These are phyloP conservation scores for Solen grandis DNA, from an alignment of 1,140 invertebrate species.

Conservation along the genomic window DNA sequence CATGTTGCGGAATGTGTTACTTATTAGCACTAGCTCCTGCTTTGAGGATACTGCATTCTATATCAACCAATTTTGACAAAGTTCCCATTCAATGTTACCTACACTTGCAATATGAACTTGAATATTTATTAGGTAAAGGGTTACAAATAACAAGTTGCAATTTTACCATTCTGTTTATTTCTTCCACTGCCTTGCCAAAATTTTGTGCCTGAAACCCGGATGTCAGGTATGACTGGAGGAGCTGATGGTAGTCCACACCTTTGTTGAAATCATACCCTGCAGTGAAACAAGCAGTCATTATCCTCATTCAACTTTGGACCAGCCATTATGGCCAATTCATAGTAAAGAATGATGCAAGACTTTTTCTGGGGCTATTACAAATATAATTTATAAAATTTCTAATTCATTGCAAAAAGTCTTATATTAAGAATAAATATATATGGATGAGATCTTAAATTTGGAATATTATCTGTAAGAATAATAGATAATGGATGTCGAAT, in stretches of 20 bases:
- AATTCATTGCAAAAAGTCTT: not conserved
- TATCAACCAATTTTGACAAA: too few species aligned
- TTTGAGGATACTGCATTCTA: not conserved
- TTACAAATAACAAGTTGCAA: not conserved
- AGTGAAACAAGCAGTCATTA: not conserved
- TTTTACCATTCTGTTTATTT: constrained; percentile 95
- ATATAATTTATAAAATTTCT: not conserved
- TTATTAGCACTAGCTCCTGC: not conserved
- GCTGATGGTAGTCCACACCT: constrained; percentile 92
- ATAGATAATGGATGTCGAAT: too few species aligned
- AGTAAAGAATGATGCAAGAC: too few species aligned
- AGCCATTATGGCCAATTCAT: too few species aligned
- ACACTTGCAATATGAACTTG: too few species aligned
- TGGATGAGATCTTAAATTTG: not conserved
- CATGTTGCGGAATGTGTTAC: too few species aligned
- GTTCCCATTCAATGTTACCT: too few species aligned
- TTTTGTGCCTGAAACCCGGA: constrained; percentile 98
- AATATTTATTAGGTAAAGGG: too few species aligned
- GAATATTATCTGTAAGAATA: too few species aligned
- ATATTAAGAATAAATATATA: not conserved
- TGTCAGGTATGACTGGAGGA: constrained; percentile 90
- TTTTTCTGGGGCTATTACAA: too few species aligned
- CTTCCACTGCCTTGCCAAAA: constrained; percentile 93
- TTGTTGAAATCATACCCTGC: constrained; percentile 93
- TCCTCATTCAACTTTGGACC: too few species aligned